Conservation (phyloP, 1,140 invertebrate genomes). For the Diprion similis region DNA sequence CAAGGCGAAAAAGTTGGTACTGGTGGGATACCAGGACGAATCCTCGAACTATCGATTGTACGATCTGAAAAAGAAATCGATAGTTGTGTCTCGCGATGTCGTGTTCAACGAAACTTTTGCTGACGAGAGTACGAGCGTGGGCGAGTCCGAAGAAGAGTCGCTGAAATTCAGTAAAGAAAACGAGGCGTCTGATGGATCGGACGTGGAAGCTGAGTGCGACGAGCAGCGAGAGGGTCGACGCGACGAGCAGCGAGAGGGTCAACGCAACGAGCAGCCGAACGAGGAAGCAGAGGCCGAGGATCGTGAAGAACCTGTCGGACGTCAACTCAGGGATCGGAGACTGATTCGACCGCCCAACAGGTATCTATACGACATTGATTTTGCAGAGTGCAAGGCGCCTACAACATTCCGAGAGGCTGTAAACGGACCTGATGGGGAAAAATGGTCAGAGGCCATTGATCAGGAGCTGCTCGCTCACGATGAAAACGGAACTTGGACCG, state of each 20-base stretch:
- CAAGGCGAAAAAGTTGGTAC: slow-evolving; percentile 29
- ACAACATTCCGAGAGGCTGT: slow-evolving; percentile 8
- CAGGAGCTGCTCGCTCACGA: slow-evolving; percentile 38
- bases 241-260: background rate
- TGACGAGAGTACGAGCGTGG: background rate
- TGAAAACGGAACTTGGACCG: slow-evolving; percentile 37
- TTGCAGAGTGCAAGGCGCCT: background rate
- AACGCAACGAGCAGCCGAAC: background rate
- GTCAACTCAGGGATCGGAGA: slow-evolving; percentile 10
- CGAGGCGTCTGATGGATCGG: background rate
- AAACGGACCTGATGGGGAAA: background rate
- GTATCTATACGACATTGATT: slow-evolving; percentile 8
- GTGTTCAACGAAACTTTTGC: slow-evolving; percentile 22
- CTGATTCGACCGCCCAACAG: background rate
- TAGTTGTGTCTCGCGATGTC: slow-evolving; percentile 26
- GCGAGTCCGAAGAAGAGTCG: background rate
- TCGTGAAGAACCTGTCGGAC: background rate
- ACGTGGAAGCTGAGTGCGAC: background rate
- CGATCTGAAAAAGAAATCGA: slow-evolving; percentile 12
- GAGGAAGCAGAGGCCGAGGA: background rate
- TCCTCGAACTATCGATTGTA: slow-evolving; percentile 28
- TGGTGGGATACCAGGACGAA: slow-evolving; percentile 32
- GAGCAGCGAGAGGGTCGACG: background rate
- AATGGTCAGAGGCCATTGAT: slow-evolving; percentile 36
- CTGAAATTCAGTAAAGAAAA: background rate